A percentile compares a stretch with the other conserved stretches of the same genome.
Conservation (phyloP, 2,888 invertebrate species). For the Deroplatys truncata region DNA sequence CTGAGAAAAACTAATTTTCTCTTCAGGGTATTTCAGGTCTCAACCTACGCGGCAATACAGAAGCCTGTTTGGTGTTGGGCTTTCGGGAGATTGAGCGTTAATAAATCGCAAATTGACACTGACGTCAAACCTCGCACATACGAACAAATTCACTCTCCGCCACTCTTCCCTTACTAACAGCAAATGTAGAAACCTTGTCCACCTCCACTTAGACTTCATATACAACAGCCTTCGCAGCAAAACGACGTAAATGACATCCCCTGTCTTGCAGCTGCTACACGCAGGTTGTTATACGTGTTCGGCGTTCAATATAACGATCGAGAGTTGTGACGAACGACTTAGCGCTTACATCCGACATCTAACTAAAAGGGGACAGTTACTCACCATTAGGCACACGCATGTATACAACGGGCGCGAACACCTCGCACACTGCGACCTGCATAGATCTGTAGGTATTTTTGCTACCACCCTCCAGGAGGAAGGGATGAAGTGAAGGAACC, state of each 20-base stretch:
- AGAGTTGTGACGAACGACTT: no score
- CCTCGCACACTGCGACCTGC: no score
- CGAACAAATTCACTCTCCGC: not conserved
- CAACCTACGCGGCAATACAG: not conserved
- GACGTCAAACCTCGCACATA: not conserved
- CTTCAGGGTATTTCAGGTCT: not conserved
- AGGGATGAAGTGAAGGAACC: no score
- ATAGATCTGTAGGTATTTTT: no score
- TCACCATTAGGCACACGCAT: no score
- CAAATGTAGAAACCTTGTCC: constrained; percentile 12
- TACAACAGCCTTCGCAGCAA: not conserved
- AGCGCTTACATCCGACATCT: no score
- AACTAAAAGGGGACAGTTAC: no score
- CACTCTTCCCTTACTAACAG: not conserved
- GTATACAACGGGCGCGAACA: no score
- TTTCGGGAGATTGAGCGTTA: not conserved
- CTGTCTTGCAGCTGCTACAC: not conserved
- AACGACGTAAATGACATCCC: not conserved
- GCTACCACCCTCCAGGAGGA: no score
- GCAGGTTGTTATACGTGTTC: not conserved
- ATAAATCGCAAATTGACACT: not conserved
- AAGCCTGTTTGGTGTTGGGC: not conserved
- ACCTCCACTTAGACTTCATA: not conserved
- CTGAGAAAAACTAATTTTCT: not conserved
- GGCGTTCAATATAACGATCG: not conserved